Evolutionary conservation across 2,797 vertebrate genomes (phyloP), one percentile per base, ranked within the genome.

Genomic region (Falco novaeseelandiae): DNA sequence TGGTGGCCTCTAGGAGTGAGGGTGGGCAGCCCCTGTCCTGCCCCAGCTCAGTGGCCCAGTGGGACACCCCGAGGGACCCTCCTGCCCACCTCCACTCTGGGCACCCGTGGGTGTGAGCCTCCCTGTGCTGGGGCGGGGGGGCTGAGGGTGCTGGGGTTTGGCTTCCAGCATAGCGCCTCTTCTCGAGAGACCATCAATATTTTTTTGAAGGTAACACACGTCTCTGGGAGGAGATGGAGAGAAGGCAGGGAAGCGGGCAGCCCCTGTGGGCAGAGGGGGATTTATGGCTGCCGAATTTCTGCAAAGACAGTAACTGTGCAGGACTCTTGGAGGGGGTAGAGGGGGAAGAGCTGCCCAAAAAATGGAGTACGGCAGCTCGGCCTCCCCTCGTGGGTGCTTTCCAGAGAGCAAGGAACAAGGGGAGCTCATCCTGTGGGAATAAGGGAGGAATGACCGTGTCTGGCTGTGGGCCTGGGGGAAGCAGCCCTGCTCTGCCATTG

Each of bases 41-140:
- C 20, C 6, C 11, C 23, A 65, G 46, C 17, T 38, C 4, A 4
- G 21, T 16, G 32, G 17, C 27, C 25, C 57, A 20, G 13, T 42
- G 25, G 52, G 34, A 11, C 22, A 10, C 8, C 12, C 16, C 3
- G 1, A 6, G 62, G 62, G 32, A 20, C 29, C 15, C 15, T 51
- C 19, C 18, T 83, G 67, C 22, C 79, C 46, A 17, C 48, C n/a
- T 26, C 14, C n/a, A 34, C 10, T 23, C n/a, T 6, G 72, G 77
- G 26, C 29, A 58, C 6, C 21, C 5, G 0, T 1, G 1, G 49
- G 58, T 44, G 34, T 0, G 3, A 27, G 26, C 20, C 26, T 20
- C 40, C 48, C 23, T 17, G 10, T 32, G 20, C 48, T 30, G 70
- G n/a, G 65, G 23, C 48, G 8, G 57, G 51, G 17, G 3, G 57